phyloP scores from a whole-genome alignment of 2,797 vertebrate genomes.

The Podarcis lilfordi region DNA sequence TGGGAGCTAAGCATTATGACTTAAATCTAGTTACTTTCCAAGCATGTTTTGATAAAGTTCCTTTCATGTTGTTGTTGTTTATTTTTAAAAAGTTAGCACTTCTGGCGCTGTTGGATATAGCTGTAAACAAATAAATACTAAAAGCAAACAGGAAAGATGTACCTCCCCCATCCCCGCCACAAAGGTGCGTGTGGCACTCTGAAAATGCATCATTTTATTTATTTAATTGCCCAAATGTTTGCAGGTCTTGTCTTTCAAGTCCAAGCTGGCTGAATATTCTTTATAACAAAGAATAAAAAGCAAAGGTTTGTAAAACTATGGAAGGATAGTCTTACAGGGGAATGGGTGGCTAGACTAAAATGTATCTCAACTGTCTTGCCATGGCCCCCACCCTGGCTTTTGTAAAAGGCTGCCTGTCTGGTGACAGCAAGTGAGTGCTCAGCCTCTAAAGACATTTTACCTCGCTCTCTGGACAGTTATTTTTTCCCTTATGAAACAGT shows the following conservation, averaged over 20 bases:
- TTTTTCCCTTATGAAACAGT: not conserved
- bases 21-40: not conserved
- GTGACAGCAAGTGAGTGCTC: not conserved
- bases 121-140: too few relatives aligned
- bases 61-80: not conserved
- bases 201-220: not conserved
- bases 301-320: not conserved
- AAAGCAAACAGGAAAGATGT: not conserved
- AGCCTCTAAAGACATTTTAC: not conserved
- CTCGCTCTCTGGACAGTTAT: too few relatives aligned
- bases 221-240: not conserved
- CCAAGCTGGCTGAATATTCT: not conserved
- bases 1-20: not conserved
- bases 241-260: not conserved
- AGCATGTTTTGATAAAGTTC: not conserved
- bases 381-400: not conserved
- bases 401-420: not conserved
- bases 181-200: not conserved
- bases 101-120: not conserved
- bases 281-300: not conserved
- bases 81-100: not conserved
- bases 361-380: too few relatives aligned
- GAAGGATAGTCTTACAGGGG: not conserved
- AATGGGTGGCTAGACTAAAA: not conserved
- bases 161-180: not conserved